phyloP scores from a whole-genome alignment of 2,888 invertebrate species.

The Dendrolimus houi region DNA sequence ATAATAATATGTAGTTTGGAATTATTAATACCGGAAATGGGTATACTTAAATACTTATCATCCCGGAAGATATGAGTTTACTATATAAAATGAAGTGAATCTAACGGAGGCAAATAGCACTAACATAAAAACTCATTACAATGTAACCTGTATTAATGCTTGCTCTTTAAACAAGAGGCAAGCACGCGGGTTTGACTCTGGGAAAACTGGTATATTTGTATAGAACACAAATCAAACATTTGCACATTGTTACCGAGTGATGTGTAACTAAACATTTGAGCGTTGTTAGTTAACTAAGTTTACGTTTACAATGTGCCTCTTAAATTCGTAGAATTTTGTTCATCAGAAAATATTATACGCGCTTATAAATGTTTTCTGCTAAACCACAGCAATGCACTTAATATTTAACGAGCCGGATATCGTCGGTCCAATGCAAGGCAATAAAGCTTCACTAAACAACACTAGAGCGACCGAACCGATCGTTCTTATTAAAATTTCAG shows the following conservation, averaged over 20 bases:
- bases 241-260: constrained; percentile 3
- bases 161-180: no score
- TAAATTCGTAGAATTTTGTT: constrained; percentile 4
- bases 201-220: background rate
- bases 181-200: no score
- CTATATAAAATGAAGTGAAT: no score
- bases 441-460: constrained; percentile 14
- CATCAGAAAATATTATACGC: constrained; percentile 2
- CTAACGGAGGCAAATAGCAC: no score
- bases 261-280: background rate
- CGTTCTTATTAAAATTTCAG: background rate
- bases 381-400: constrained; percentile 28
- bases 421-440: constrained; percentile 13
- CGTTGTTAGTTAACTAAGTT: background rate
- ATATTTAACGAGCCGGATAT: constrained; percentile 34
- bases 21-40: no score
- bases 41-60: no score
- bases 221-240: background rate
- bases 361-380: constrained; percentile 18
- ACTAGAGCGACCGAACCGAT: constrained; percentile 1
- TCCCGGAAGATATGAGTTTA: no score
- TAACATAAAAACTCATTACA: no score
- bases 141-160: no score
- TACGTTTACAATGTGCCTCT: background rate
- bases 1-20: no score